Evolutionary conservation across 2,888 invertebrate genomes (phyloP), one percentile per base, ranked within the genome.

Genomic region (Dyspetes luteomarginatus): DNA sequence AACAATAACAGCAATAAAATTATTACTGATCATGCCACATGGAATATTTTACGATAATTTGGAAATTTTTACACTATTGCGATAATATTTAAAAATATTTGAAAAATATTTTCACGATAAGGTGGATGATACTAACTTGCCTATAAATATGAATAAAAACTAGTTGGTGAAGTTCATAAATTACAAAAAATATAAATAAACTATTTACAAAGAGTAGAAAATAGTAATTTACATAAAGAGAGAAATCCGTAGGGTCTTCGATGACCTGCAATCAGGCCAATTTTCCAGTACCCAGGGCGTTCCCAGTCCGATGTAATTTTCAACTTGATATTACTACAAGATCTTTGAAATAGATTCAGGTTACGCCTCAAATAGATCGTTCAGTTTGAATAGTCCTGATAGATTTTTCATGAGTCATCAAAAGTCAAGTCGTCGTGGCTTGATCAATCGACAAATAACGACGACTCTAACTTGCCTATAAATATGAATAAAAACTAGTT

Each of bases 191-290:
- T 9, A 12, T 0, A 9, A 36, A 36, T 36, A 36, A 36, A 12
- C 12, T 36, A 36, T 36, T 9, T 36, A n/a, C 36, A 3, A 36
- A 0, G 2, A 12, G 36, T 2, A 36, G 12, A 7, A 12, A 36
- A 12, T 36, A 12, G 0, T 36, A 36, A 36, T 36, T 36, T 9
- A 36, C 12, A 12, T 12, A 9, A 36, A 36, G 7, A 58, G 36
- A 7, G 28, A 30, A 12, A 12, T 41, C 4, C 3, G 1, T 3
- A 41, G n/a, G 62, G 45, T 15, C 0, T 9, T 41, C 4, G 19
- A 17, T 56, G 48, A 43, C 43, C 55, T 26, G 43, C 22, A 73
- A 73, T 73, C 56, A 15, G 73, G 73, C 55, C 55, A 64, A 64
- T 64, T 52, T 15, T n/a, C 15, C 12, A 41, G 62, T 26, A 55